A percentile compares a stretch with the other conserved stretches of the same genome.
Evolutionary conservation across 2,888 invertebrate species (phyloP).

Genomic region (Caenorhabditis uteleia): DNA sequence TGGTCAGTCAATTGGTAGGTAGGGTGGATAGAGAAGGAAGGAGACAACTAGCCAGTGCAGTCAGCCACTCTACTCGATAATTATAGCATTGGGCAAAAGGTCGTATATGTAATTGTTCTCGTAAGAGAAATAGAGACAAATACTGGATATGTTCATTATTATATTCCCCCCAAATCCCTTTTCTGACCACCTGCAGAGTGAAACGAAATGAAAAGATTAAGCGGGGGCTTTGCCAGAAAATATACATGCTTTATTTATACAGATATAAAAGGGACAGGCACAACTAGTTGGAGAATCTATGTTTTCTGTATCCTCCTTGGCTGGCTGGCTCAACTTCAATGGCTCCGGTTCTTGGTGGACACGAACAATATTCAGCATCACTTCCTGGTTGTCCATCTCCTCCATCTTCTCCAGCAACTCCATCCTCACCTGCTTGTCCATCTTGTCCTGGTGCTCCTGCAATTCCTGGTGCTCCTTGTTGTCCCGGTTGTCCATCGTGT

Average conservation of each 20-base stretch:
- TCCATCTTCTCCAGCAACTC: conserved; percentile 14
- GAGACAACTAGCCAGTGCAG: too few species aligned
- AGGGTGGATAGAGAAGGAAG: too few species aligned
- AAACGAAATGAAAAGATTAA: too few species aligned
- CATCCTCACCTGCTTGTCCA: conserved; percentile 22
- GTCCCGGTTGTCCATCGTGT: conserved; percentile 14
- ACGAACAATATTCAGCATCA: conserved; percentile 21
- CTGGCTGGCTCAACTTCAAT: conserved; percentile 24
- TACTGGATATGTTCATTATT: too few species aligned
- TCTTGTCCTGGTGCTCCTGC: conserved; percentile 26
- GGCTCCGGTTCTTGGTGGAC: conserved; percentile 27
- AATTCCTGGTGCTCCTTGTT: conserved; percentile 11
- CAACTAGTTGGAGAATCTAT: conserved; percentile 22
- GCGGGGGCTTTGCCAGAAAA: too few species aligned
- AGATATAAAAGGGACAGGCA: neutral
- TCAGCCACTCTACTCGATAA: too few species aligned
- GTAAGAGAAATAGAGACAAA: too few species aligned
- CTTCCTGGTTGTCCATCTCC: conserved; percentile 19
- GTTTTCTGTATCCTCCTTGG: conserved; percentile 15
- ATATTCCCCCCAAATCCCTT: too few species aligned
- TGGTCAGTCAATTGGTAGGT: too few species aligned
- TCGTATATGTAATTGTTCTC: too few species aligned
- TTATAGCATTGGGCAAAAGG: too few species aligned
- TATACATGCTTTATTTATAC: conserved; percentile 20
- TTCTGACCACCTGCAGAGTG: too few species aligned